Evolutionary conservation across 2,113 vertebrate species (phyloP).

Genomic region (Sander vitreus): DNA sequence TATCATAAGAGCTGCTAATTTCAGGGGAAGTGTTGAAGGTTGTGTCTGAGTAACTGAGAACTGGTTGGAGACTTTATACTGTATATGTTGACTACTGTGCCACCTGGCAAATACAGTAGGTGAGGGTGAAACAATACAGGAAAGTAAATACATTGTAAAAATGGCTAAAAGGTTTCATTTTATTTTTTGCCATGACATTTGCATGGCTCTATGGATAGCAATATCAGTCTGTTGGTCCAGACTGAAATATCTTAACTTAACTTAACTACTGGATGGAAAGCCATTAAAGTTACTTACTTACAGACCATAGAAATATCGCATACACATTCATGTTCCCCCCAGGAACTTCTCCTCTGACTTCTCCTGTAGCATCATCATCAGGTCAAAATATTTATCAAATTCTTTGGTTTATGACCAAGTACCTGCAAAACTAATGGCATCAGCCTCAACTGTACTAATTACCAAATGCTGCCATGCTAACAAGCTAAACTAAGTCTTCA

Average conservation of each 20-base stretch:
- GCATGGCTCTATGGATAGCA: background rate
- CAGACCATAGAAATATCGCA: too few relatives aligned
- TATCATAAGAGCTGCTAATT: slow-evolving; percentile 46
- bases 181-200: background rate
- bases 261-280: background rate
- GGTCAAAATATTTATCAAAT: too few relatives aligned
- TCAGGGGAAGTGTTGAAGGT: slow-evolving; percentile 31
- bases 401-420: too few relatives aligned
- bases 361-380: too few relatives aligned
- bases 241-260: background rate
- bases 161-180: background rate
- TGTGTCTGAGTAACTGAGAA: background rate
- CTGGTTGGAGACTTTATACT: background rate
- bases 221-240: background rate
- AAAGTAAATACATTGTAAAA: background rate
- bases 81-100: background rate
- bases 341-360: background rate
- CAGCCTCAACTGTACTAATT: too few relatives aligned
- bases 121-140: background rate
- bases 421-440: too few relatives aligned
- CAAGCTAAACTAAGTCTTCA: background rate
- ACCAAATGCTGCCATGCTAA: too few relatives aligned
- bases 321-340: background rate
- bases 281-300: background rate
- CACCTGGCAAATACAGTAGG: background rate